Evolutionary conservation across 2,113 vertebrate species (phyloP).

Genomic region (Scomber japonicus): DNA sequence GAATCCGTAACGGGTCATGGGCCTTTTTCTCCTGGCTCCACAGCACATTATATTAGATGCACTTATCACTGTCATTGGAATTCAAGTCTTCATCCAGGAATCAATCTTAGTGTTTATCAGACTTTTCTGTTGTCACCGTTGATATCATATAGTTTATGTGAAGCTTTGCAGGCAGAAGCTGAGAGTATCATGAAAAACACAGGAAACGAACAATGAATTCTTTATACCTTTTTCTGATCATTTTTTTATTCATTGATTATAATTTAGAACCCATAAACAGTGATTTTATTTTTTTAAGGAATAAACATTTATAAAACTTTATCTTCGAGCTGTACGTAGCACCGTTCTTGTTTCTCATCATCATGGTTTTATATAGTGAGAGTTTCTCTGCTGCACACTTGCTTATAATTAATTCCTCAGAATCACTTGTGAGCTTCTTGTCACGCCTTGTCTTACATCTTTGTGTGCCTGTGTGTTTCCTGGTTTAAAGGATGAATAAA

Average conservation of each 20-base stretch:
- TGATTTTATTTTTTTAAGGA: not conserved
- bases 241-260: not conserved
- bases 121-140: conserved; percentile 7
- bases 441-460: conserved; percentile 23
- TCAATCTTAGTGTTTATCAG: not conserved
- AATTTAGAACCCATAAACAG: not conserved
- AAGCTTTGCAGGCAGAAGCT: conserved; percentile 10
- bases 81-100: not conserved
- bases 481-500: conserved; percentile 61
- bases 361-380: not conserved
- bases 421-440: conserved; percentile 37
- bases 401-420: conserved; percentile 30
- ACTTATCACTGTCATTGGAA: conserved; percentile 2
- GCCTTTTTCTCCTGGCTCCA: not conserved
- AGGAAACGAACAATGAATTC: not conserved
- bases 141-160: not conserved
- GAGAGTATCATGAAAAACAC: not conserved
- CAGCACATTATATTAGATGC: conserved; percentile 3
- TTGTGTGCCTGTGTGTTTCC: conserved; percentile 29
- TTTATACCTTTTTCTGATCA: not conserved
- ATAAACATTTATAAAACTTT: not conserved
- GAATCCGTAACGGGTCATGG: not conserved
- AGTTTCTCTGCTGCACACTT: conserved; percentile 20
- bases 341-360: not conserved
- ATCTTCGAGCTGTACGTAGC: too few species aligned